phyloP scores from a whole-genome alignment of 2,888 invertebrate species.

The Eilema depressum region DNA sequence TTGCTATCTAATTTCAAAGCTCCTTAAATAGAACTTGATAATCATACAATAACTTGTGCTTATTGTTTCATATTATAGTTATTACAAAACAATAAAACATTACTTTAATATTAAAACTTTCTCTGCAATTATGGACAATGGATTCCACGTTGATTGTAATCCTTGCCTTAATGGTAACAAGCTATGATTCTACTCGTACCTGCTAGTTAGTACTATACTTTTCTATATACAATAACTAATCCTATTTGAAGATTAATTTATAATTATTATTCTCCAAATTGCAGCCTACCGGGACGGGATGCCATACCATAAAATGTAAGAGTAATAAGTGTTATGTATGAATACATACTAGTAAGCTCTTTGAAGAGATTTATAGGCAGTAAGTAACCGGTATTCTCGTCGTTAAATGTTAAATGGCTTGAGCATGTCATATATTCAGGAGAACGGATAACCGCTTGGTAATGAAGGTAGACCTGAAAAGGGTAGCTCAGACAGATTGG shows the following conservation, averaged over 20 bases:
- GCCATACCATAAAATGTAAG: neutral
- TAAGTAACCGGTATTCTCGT: neutral
- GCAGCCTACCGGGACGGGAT: neutral
- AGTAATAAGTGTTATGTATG: neutral
- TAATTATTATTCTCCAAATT: neutral
- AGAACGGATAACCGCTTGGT: no score
- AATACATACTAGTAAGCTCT: neutral
- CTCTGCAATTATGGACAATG: slow-evolving; percentile 5
- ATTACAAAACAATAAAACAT: slow-evolving; percentile 5
- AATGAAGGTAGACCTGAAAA: neutral
- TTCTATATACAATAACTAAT: neutral
- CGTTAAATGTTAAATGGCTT: neutral
- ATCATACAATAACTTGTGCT: neutral
- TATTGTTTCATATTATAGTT: slow-evolving; percentile 4
- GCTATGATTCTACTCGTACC: neutral
- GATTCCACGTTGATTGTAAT: slow-evolving; percentile 2
- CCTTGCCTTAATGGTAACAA: slow-evolving; percentile 3
- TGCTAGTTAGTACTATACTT: neutral
- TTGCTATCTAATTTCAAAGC: neutral
- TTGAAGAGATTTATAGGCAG: neutral
- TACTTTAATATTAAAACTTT: neutral
- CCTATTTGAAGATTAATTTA: neutral
- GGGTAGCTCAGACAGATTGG: no score
- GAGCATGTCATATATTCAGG: no score
- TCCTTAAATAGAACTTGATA: neutral